Base-by-base conservation (phyloP, 2,113 vertebrate genomes). In the Apeltes quadracus region DNA sequence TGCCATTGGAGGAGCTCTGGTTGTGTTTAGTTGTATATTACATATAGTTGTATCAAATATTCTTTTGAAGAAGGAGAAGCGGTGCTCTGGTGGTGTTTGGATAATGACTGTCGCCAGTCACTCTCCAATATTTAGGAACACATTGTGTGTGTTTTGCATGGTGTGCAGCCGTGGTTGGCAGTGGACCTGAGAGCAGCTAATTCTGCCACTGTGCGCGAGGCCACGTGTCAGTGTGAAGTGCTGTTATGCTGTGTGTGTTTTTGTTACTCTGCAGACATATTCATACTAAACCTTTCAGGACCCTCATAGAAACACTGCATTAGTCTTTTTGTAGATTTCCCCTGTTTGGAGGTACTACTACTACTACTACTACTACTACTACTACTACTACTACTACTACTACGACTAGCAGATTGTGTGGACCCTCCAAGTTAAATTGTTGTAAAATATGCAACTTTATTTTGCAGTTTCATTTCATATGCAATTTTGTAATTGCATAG, bases 171-270 rank as follows among this genome's bases (percentile, higher is more conserved):
- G 34, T 73, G 67, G 76, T 86, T 81, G 72, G 84, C 70, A 63
- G 69, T 59, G 57, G 82, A 84, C 76, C 79, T 75, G 82, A 84
- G 85, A 70, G 75, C 51, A 85, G 81, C 87, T 89, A 89, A 88
- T 87, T 86, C 81, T 89, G 87, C 79, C 61, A 16, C 74, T 76
- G 86, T 58, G 86, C 89, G 84, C 83, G 90, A 44, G 79, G 87
- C 78, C 82, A 75, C 85, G 79, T 89, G 82, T 85, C 77, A 78
- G 61, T 14, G 74, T 81, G 71, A 79, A 79, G 75, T 77, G 78
- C 44, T 58, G 51, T 55, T 65, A 57, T 53, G 68, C 58, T 64
- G 57, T 51, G 58, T 66, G 34, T 51, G 51, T 63, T 32, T 66
- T n/a, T 53, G 48, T 64, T 16, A 66, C 14, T 32, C 23, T 10